Percentiles rank a stretch among this genome's conserved stretches.
phyloP scores from a whole-genome alignment of 1,140 invertebrate species.

The Coboldia fuscipes region DNA sequence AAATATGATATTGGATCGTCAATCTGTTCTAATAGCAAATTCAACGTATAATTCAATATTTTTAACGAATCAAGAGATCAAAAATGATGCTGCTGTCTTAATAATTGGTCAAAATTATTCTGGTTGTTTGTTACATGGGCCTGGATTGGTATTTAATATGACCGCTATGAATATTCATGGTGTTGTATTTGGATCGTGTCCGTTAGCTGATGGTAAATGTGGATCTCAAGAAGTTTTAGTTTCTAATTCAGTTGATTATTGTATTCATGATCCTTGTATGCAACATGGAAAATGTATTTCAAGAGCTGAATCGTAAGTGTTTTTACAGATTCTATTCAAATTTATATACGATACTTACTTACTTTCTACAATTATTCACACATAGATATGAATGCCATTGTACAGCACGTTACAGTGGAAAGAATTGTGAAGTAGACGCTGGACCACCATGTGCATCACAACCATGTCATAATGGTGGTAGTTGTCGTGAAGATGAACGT shows the following conservation, averaged over 20 bases:
- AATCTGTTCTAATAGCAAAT: constrained; percentile 33
- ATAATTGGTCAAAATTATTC: constrained; percentile 58
- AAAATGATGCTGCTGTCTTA: constrained; percentile 35
- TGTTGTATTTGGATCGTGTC: constrained; percentile 51
- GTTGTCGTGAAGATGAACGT: constrained; percentile 43
- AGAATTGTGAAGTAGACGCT: constrained; percentile 63
- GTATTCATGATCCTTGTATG: constrained; percentile 59
- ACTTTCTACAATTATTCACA: too few relatives aligned
- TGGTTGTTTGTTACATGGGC: constrained; percentile 67
- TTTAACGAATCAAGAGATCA: constrained; percentile 39
- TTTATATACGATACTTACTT: background rate
- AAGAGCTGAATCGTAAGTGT: constrained; percentile 28
- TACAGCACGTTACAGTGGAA: constrained; percentile 52
- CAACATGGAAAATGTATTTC: constrained; percentile 56
- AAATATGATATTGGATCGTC: constrained; percentile 25
- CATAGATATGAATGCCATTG: constrained; percentile 54
- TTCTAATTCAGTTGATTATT: constrained; percentile 37
- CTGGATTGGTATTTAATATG: constrained; percentile 52
- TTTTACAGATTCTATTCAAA: background rate
- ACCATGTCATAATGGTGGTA: constrained; percentile 55
- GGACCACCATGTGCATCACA: constrained; percentile 42
- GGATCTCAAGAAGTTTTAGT: constrained; percentile 29
- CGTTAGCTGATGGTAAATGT: constrained; percentile 45
- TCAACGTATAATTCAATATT: constrained; percentile 53
- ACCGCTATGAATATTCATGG: constrained; percentile 34